phyloP scores from a whole-genome alignment of 1,140 invertebrate species.

The Platorchestia sp. region DNA sequence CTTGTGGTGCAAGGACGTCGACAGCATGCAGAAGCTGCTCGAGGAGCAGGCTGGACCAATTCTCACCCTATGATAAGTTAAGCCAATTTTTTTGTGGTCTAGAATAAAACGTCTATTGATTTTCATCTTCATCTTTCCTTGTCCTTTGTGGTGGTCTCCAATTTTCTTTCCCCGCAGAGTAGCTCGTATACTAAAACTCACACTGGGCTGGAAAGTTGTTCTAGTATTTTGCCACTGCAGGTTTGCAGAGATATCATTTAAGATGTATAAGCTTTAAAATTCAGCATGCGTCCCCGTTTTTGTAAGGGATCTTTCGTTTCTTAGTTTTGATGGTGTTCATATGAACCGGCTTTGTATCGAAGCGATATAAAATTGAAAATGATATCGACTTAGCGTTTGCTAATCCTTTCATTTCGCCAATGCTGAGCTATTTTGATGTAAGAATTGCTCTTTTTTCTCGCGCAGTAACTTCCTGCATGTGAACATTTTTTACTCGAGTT shows the following conservation, averaged over 20 bases:
- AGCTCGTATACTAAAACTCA: not conserved
- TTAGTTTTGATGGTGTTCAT: not conserved
- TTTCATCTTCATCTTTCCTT: not conserved
- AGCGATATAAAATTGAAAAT: not conserved
- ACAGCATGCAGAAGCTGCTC: slow-evolving; percentile 57
- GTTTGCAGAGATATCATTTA: not conserved
- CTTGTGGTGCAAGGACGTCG: slow-evolving; percentile 58
- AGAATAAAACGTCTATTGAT: slow-evolving; percentile 45
- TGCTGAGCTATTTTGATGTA: not conserved
- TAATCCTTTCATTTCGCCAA: not conserved
- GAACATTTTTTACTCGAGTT: no score
- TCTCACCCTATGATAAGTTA: slow-evolving; percentile 56
- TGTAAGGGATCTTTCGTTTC: not conserved
- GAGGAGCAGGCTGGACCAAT: slow-evolving; percentile 57
- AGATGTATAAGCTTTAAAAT: not conserved
- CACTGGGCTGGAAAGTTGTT: not conserved
- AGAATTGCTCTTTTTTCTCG: not conserved
- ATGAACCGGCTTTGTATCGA: not conserved
- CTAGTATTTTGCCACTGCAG: not conserved
- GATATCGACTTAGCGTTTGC: not conserved
- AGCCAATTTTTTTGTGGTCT: not conserved
- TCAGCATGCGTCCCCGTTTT: not conserved
- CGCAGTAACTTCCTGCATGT: no score
- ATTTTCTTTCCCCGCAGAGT: not conserved
- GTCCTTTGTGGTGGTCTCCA: not conserved